Evolutionary conservation across 1,140 invertebrate genomes (phyloP), one percentile per base, ranked within the genome.

Genomic region (Drosophila mojavensis): DNA sequence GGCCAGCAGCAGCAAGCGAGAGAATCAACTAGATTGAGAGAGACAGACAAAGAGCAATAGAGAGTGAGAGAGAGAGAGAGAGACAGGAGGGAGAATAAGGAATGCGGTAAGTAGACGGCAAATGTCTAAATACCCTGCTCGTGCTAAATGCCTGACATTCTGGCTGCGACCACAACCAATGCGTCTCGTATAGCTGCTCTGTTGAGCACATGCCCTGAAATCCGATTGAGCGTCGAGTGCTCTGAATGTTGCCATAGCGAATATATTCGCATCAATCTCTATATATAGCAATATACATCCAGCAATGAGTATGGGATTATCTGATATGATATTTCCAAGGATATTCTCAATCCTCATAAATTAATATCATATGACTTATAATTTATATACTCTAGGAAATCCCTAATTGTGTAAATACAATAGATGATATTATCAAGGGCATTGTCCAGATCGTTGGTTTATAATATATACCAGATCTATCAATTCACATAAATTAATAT

Each of bases 41-140:
- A 9, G 28, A 4, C 1, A 30, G 51, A 24, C 20, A 4, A 11
- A 43, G n/a, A 33, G 33, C 26, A 60, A 11, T 43, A 20, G 39
- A 48, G 36, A 4, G 55, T 5, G 58, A 9, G 50, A 5, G 17
- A 9, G 55, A 53, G 39, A 10, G n/a, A 1, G 1, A 26, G 43
- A 24, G 39, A 24, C 15, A 17, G 48, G 39, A 28, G 10, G 13
- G 6, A 30, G 28, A 30, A n/a, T 36, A 48, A 56, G n/a, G 58
- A 66, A 17, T 45, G 55, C 39, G 43, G 47, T 83, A 86, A 88
- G 76, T 86, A 88, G 83, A 78, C 83, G 76, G 79, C 69, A 88
- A 88, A 88, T 79, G 80, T 88, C 83, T 88, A 88, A 88, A 88
- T 89, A 88, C 83, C 84, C 83, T 88, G 79, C 69, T 76, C 81